Evolutionary conservation across 2,888 invertebrate species (phyloP), one percentile per base, ranked within the genome.

Genomic region (Sphaerophoria rueppellii): DNA sequence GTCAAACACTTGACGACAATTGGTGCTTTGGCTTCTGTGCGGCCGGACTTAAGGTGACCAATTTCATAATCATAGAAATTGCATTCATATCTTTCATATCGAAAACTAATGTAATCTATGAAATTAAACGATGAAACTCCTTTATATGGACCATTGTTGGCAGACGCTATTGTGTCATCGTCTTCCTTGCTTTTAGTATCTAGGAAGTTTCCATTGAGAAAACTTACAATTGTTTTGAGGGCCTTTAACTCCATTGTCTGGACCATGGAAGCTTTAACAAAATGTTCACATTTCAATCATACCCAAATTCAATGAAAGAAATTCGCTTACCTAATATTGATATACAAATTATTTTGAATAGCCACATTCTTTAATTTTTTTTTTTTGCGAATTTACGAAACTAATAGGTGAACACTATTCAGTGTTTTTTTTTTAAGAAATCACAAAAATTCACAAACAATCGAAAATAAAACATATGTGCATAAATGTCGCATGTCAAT

Each of bases 1-100:
- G 90, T 89, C 40, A 90, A 65, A 54, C 92, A 92, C 55, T 91
- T 90, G 0, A 92, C 88, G 87, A 90, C 88, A 11, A 92, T 89
- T 4, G 90, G 90, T 0, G 90, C 89, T 16, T 89, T 90, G 2
- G 57, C 65, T 6, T 85, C 74, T 3, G 65, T 7, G 1, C 65
- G 69, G 32, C 87, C 57, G 6, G 89, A 87, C 69, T 89, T 60
- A 6, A 91, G 52, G 63, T 91, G 91, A 14, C 87, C 16, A 9
- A 90, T 90, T 52, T 89, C 88, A 37, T 88, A 87, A 61, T 91
- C 91, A 48, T 90, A 88, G 2, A 88, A 83, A 16, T 87, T 87
- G 52, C 91, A 92, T 2, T 87, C 83, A 4, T 82, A 82, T 4
- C 82, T 80, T 0, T 88, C 87, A 3, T 90, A 90, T 4, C 87